Evolutionary conservation across 2,888 invertebrate species (phyloP).

Genomic region (Emmelina monodactyla): DNA sequence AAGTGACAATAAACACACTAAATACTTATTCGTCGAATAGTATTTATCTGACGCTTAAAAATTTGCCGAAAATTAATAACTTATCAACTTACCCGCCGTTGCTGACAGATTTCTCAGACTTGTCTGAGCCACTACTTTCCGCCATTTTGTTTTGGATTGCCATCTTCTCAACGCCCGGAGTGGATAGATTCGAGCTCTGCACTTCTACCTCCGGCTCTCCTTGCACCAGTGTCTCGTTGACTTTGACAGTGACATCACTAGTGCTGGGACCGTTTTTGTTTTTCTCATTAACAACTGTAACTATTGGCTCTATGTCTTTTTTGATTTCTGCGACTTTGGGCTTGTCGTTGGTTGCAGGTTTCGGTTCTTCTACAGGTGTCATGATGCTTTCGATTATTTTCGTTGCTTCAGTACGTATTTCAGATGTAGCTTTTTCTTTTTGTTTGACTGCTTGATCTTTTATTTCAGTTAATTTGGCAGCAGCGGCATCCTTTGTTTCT

Average conservation of each 20-base stretch:
- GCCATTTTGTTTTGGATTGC: conserved; percentile 27
- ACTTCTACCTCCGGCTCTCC: conserved; percentile 68
- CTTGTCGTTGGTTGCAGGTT: conserved; percentile 25
- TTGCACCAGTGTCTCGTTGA: conserved; percentile 56
- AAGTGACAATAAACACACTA: no score
- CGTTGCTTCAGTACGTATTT: conserved; percentile 43
- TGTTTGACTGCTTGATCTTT: conserved; percentile 36
- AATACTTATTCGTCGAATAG: no score
- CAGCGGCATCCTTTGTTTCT: conserved; percentile 29
- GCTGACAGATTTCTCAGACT: conserved; percentile 35
- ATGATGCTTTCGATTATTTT: conserved; percentile 56
- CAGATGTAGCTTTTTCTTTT: conserved; percentile 31
- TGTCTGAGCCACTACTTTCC: conserved; percentile 41
- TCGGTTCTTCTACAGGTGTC: conserved; percentile 52
- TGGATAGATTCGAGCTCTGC: conserved; percentile 64
- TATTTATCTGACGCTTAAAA: no score
- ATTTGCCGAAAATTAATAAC: no score
- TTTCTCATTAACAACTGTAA: conserved; percentile 50
- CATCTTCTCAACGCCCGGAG: conserved; percentile 35
- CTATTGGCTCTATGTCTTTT: conserved; percentile 44
- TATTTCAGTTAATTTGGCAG: conserved; percentile 28
- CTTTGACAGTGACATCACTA: conserved; percentile 30
- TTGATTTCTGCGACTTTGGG: conserved; percentile 24
- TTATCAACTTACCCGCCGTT: conserved; percentile 60
- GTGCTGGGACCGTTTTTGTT: conserved; percentile 27